Evolutionary conservation across 2,113 vertebrate genomes (phyloP), one percentile per base, ranked within the genome.

Genomic region (Thinocorus orbignyianus): DNA sequence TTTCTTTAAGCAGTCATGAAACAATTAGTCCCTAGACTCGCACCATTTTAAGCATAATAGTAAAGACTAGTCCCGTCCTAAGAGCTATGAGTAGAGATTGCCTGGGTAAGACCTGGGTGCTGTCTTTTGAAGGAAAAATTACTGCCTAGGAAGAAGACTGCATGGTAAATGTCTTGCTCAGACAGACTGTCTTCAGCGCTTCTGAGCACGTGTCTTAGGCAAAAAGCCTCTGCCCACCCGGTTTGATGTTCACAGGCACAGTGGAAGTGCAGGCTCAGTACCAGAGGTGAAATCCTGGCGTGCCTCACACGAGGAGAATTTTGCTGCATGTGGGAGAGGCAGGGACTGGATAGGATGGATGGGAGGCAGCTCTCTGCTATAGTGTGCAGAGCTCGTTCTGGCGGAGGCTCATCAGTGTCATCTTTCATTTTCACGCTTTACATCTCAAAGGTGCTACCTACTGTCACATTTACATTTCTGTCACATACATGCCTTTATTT

Each of bases 301-400:
- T 70, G 30, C 23, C 25, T 60, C 8, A 13, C 26, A 4, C 22
- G 28, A 58, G 24, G 44, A 73, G 60, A 57, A 31, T 52, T 81
- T 66, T 41, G 9, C 65, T 64, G 51, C 16, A 0, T 31, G 2
- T 37, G 9, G 44, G 61, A 60, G 17, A 48, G 41, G 17, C 11
- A 3, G 31, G 13, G 3, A 13, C 55, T 41, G 18, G 46, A 10
- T 0, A 0, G 31, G 30, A 5, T 24, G 37, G 28, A 7, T 11
- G 20, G 35, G 17, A 71, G 85, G 33, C 51, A 85, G 11, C 12
- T 13, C 3, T 17, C 20, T n/a, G 26, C 39, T 83, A 0, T 51
- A 42, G 4, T 26, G 16, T 73, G 28, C 41, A 39, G 37, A 69
- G 17, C 33, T 70, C 7, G 12, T 23, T 26, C 31, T 20, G 2